phyloP scores from a whole-genome alignment of 2,797 vertebrate species.

The Paramormyrops hopkinsi region DNA sequence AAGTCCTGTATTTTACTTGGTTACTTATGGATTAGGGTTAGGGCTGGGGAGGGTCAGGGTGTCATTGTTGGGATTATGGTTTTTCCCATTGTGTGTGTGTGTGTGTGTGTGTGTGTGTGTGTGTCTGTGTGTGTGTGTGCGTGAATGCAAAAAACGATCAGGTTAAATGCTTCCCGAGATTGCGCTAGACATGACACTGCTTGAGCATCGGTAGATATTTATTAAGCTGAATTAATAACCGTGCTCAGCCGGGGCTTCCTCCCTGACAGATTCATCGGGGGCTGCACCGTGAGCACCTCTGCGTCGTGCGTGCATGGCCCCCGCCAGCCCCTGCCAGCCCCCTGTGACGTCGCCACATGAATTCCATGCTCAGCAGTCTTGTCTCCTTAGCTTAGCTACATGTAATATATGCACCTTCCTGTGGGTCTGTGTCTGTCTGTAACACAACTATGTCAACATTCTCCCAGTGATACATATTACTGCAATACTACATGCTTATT shows the following conservation, averaged over 20 bases:
- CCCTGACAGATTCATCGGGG: slow-evolving; percentile 72
- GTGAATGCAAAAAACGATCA: slow-evolving; percentile 74
- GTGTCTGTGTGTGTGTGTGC: background rate
- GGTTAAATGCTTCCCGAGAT: slow-evolving; percentile 74
- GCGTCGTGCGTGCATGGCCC: slow-evolving; percentile 78
- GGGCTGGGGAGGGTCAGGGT: background rate
- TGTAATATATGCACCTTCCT: background rate
- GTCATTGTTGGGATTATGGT: background rate
- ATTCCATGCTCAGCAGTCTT: slow-evolving; percentile 63
- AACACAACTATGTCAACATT: background rate
- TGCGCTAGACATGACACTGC: slow-evolving; percentile 72
- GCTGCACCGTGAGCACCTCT: slow-evolving; percentile 74
- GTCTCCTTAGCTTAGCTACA: background rate
- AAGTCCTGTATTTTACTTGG: background rate
- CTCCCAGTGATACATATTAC: background rate
- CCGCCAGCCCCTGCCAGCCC: slow-evolving; percentile 57
- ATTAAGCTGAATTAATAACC: slow-evolving; percentile 83
- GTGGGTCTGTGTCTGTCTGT: background rate
- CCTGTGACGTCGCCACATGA: slow-evolving; percentile 73
- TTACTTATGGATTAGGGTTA: background rate
- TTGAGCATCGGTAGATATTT: slow-evolving; percentile 75
- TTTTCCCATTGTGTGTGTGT: background rate
- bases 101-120: too few relatives aligned
- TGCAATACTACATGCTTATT: background rate
- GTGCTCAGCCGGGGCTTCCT: slow-evolving; percentile 61